These are phyloP conservation scores for Addax nasomaculatus DNA, from an alignment of 2,113 vertebrate species.

Conservation along the genomic window DNA sequence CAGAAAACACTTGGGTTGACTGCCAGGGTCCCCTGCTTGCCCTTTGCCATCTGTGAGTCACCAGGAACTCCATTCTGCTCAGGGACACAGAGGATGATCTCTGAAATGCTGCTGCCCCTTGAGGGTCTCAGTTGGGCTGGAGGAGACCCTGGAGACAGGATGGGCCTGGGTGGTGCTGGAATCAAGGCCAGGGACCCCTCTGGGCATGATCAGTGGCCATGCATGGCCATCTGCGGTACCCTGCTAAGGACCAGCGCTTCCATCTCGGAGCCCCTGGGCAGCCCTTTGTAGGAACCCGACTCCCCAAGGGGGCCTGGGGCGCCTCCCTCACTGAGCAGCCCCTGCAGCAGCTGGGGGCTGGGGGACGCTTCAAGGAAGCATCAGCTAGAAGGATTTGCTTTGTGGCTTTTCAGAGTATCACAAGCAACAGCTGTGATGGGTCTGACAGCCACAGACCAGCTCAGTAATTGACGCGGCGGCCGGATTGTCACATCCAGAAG, in stretches of 20 bases:
- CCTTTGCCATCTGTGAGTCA: not conserved
- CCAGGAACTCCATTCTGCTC: not conserved
- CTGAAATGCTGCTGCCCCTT: not conserved
- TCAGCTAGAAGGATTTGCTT: not conserved
- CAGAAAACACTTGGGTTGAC: not conserved
- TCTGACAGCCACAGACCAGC: conserved; percentile 47
- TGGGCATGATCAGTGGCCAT: not conserved
- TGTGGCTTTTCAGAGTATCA: not conserved
- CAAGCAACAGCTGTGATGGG: conserved; percentile 1
- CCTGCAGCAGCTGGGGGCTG: not conserved
- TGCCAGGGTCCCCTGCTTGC: not conserved
- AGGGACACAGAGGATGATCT: not conserved
- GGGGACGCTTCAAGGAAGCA: not conserved
- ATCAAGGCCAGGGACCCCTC: not conserved
- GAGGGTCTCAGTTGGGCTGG: not conserved
- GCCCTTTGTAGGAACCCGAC: not conserved
- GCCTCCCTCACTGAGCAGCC: not conserved
- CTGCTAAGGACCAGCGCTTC: not conserved
- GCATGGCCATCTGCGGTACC: fast-evolving
- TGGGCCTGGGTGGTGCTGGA: not conserved
- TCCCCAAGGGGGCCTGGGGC: not conserved
- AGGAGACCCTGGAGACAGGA: not conserved
- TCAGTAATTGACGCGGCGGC: conserved; percentile 44
- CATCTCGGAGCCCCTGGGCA: not conserved
- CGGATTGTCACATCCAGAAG: not conserved